Percentiles rank a stretch among this genome's conserved stretches.
phyloP scores from a whole-genome alignment of 1,140 invertebrate genomes.

The Oppia nitens region DNA sequence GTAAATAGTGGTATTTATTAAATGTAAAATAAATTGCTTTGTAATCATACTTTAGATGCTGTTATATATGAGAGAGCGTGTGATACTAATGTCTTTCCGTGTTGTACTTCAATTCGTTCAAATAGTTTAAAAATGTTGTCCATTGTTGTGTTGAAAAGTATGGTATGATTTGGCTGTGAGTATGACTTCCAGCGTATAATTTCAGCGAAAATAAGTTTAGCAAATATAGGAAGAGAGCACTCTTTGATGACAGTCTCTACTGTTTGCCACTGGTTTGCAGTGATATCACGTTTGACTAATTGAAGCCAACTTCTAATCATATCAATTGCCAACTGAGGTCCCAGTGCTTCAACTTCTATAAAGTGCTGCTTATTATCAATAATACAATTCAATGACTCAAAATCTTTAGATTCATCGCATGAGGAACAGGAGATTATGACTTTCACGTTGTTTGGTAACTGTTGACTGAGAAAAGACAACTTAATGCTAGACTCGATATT shows the following conservation, averaged over 20 bases:
- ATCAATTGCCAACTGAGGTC: slow-evolving; percentile 79
- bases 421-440: slow-evolving; percentile 76
- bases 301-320: slow-evolving; percentile 90
- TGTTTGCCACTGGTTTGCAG: slow-evolving; percentile 81
- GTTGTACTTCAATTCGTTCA: slow-evolving; percentile 73
- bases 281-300: slow-evolving; percentile 67
- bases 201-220: slow-evolving; percentile 91
- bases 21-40: too few relatives aligned
- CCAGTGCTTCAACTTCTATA: slow-evolving; percentile 60
- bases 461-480: slow-evolving; percentile 85
- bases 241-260: slow-evolving; percentile 75
- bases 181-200: slow-evolving; percentile 93
- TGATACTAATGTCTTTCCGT: slow-evolving; percentile 76
- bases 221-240: slow-evolving; percentile 90
- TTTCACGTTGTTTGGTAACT: slow-evolving; percentile 75
- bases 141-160: slow-evolving; percentile 78
- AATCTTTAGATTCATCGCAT: slow-evolving; percentile 67
- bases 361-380: slow-evolving; percentile 78
- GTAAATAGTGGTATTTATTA: too few relatives aligned
- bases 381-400: slow-evolving; percentile 67
- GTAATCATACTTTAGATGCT: slow-evolving; percentile 32
- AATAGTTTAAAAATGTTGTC: slow-evolving; percentile 95
- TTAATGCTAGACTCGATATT: slow-evolving; percentile 74
- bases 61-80: slow-evolving; percentile 88
- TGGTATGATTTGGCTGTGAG: slow-evolving; percentile 32